Base-by-base conservation (phyloP, 2,113 vertebrate species). In the Telmatochromis bifrenatus region DNA sequence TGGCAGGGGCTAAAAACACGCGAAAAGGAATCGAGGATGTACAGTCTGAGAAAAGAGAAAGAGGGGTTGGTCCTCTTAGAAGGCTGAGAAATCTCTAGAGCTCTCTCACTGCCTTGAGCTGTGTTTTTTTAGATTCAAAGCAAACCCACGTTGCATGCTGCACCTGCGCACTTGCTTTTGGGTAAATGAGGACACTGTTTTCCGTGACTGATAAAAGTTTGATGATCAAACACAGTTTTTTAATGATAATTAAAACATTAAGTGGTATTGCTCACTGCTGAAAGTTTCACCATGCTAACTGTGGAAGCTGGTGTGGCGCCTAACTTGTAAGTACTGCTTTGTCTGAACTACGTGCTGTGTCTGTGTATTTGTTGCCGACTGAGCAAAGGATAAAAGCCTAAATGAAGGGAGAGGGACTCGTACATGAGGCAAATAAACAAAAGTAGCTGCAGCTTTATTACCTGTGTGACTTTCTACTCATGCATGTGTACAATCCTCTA, bases 381-480 rank as follows among this genome's bases (percentile, higher is more conserved):
- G 65, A 87, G 53, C 17, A 15, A 51, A 80, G 47, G 49, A 87
- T 90, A 90, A 89, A 91, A 65, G 58, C 19, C 17, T 51, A 70
- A 79, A 84, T 35, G 49, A 83, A 88, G 84, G 85, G 47, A 42
- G 68, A 49, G 33, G 68, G 80, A 82, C 39, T 53, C 23, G 33
- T 39, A 9, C 42, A 89, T 70, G 79, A 84, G 60, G 42, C 12
- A 84, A 86, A 88, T 7, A 23, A 68, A 87, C 58, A 82, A 17
- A 85, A 86, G 73, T 35, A 55, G 55, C 89, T 84, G 83, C 84
- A 55, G 85, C 56, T 83, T 83, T 89, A 88, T 84, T 86, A 86
- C 84, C 77, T 80, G 31, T 75, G 79, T 82, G 82, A 79, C 68
- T 82, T 23, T 90, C 15, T 26, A 53, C 68, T 23, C 31, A 31